Percentiles rank a stretch among this genome's conserved stretches.
Conservation (phyloP, 2,888 invertebrate species). For the Caenorhabditis parvicauda region DNA sequence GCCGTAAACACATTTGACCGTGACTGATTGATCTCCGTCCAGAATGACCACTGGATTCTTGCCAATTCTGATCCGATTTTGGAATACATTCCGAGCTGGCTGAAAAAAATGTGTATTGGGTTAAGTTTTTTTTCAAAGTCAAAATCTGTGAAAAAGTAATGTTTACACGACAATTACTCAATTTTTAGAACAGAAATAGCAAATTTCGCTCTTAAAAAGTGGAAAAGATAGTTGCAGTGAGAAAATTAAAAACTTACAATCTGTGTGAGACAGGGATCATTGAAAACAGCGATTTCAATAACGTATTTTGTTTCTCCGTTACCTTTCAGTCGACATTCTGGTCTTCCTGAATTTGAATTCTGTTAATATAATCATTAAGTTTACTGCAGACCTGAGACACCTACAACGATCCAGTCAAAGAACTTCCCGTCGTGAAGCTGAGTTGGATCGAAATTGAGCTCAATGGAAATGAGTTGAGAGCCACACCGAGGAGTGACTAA, state of each 20-base stretch:
- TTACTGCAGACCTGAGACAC: constrained; percentile 49
- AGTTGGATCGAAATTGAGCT: constrained; percentile 49
- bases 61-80: constrained; percentile 60
- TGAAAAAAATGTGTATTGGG: constrained; percentile 16
- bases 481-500: constrained; percentile 55
- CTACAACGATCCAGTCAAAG: constrained; percentile 57
- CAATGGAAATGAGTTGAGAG: constrained; percentile 50
- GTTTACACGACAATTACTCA: too few relatives aligned
- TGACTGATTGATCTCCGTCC: constrained; percentile 46
- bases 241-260: constrained; percentile 31
- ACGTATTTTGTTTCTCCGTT: constrained; percentile 60
- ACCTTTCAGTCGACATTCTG: constrained; percentile 56
- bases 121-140: constrained; percentile 6
- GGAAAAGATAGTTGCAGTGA: too few relatives aligned
- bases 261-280: constrained; percentile 59
- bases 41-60: constrained; percentile 59
- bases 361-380: background rate
- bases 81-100: constrained; percentile 56
- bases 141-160: background rate
- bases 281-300: constrained; percentile 58
- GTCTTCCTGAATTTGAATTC: constrained; percentile 26
- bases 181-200: too few relatives aligned
- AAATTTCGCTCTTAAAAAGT: too few relatives aligned
- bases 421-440: constrained; percentile 49
- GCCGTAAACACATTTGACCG: constrained; percentile 51